Evolutionary conservation across 2,113 vertebrate species (phyloP), one percentile per base, ranked within the genome.

Genomic region (Cygnus atratus): DNA sequence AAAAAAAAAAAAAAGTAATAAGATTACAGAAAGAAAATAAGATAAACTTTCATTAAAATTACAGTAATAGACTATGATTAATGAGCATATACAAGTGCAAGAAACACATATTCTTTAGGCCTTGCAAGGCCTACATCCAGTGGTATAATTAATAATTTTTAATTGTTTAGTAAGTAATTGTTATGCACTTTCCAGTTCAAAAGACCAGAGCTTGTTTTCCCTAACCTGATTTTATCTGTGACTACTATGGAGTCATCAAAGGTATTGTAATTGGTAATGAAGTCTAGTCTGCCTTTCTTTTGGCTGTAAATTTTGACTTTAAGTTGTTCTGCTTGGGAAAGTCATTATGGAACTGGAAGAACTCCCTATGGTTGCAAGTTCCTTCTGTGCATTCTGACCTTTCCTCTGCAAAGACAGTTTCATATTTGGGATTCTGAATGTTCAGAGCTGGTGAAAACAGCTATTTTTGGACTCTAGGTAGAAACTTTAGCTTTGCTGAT

Each of bases 11-110:
- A 8, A 52, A 13, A 94, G 96, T 97, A 98, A 98, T 98, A 97
- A 94, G 97, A 98, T 98, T 98, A 98, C 97, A 97, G 88, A 93
- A 95, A 97, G 97, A 97, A 98, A 98, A 98, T 98, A 97, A 97
- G 97, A 98, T 98, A 97, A 98, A 97, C 97, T 94, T 95, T 98
- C 95, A 96, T 98, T 97, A 98, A 96, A 97, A 98, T 98, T 97
- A 98, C 96, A 97, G 94, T 97, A 97, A 97, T 96, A 97, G 97
- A 93, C 93, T 89, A 78, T 98, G 98, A 98, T 98, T 97, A 97
- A 98, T 94, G 98, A 97, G 96, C 67, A 6, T 46, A 77, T 61
- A 57, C 90, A 91, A 96, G 91, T 81, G 78, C 43, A 89, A 92
- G 83, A 75, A 92, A 75, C 1, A 0, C 63, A 73, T 58, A 78